These are phyloP conservation scores for Trinectes maculatus DNA, from an alignment of 2,113 vertebrate species.

Conservation along the genomic window DNA sequence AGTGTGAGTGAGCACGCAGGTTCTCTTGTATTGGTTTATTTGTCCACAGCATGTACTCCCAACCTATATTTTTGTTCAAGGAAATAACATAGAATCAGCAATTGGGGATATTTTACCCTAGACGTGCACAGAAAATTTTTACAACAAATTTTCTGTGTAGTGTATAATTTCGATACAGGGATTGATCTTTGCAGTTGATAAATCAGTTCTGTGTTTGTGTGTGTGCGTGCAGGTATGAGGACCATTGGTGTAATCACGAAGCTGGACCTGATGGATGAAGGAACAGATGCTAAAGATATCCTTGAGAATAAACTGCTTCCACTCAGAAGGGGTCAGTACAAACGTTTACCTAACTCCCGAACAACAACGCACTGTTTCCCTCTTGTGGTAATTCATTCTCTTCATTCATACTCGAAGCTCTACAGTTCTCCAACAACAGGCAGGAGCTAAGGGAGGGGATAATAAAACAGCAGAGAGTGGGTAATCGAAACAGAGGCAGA, in stretches of 20 bases:
- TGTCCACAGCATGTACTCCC: too few species aligned
- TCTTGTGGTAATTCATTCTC: conserved; percentile 77
- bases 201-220: conserved; percentile 10
- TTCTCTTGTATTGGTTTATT: too few species aligned
- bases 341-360: not conserved
- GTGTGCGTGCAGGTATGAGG: conserved; percentile 83
- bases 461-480: conserved; percentile 18
- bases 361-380: conserved; percentile 67
- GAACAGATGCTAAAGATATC: conserved; percentile 95
- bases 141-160: too few species aligned
- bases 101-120: too few species aligned
- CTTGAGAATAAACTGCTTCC: conserved; percentile 97
- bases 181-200: too few species aligned
- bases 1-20: too few species aligned
- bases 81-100: too few species aligned
- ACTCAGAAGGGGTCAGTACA: conserved; percentile 88
- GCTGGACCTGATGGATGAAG: conserved; percentile 98
- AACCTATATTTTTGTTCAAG: too few species aligned
- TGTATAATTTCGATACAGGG: too few species aligned
- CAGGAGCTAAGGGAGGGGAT: not conserved
- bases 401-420: not conserved
- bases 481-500: conserved; percentile 33
- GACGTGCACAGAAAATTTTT: too few species aligned
- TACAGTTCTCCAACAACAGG: not conserved
- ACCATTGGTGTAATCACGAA: conserved; percentile 99